Conservation (phyloP, 2,888 invertebrate species). For the Ochropleura plecta region DNA sequence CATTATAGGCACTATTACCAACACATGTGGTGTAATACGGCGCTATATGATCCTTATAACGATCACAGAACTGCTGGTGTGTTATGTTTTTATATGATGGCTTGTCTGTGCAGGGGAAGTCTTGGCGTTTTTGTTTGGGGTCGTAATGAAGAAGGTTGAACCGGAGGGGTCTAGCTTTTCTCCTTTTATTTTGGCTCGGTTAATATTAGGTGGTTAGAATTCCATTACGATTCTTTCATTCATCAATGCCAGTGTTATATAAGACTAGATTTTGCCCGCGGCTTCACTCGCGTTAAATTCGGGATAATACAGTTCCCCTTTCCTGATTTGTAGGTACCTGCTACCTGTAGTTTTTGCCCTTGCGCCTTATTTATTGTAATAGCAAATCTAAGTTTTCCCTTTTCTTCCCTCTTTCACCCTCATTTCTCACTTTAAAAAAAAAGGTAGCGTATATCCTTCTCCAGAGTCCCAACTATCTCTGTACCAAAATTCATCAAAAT, state of each 20-base stretch:
- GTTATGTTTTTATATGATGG: slow-evolving; percentile 28
- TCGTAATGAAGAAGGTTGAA: slow-evolving; percentile 1
- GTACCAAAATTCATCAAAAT: too few relatives aligned
- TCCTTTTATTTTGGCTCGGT: neutral
- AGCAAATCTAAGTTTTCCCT: too few relatives aligned
- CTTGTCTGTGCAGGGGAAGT: neutral
- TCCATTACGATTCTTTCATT: neutral
- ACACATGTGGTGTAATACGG: slow-evolving; percentile 49
- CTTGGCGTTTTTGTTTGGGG: slow-evolving; percentile 19
- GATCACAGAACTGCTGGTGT: slow-evolving; percentile 17
- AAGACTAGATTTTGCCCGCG: too few relatives aligned
- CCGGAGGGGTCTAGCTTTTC: neutral
- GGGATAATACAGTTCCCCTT: too few relatives aligned
- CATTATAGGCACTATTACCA: slow-evolving; percentile 39
- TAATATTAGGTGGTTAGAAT: neutral
- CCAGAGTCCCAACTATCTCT: too few relatives aligned
- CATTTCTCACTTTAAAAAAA: too few relatives aligned
- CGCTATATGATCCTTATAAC: slow-evolving; percentile 36
- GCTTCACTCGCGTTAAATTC: too few relatives aligned
- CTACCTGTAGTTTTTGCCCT: too few relatives aligned
- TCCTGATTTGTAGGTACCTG: too few relatives aligned
- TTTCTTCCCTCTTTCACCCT: too few relatives aligned
- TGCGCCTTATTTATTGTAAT: too few relatives aligned
- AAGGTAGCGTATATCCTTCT: too few relatives aligned
- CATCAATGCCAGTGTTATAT: neutral